These are phyloP conservation scores for Wiebesia pumilae DNA, from an alignment of 1,140 invertebrate genomes.

Conservation along the genomic window DNA sequence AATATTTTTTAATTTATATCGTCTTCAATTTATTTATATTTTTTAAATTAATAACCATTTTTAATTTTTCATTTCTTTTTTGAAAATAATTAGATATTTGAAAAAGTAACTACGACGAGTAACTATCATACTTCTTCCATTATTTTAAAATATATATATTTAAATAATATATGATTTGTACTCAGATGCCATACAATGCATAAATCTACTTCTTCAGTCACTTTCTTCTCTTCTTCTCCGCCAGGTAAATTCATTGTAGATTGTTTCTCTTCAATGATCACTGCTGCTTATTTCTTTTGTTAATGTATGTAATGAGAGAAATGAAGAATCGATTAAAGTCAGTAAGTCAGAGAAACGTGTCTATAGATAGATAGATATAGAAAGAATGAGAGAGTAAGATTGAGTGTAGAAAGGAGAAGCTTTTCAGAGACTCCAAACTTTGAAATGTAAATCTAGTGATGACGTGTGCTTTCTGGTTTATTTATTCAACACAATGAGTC, in stretches of 20 bases:
- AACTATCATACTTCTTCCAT: too few relatives aligned
- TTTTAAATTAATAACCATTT: too few relatives aligned
- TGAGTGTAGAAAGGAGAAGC: not conserved
- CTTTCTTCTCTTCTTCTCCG: not conserved
- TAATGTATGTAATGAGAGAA: not conserved
- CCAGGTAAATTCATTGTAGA: not conserved
- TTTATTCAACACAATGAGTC: slow-evolving; percentile 13
- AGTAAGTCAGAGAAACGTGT: not conserved
- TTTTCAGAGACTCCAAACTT: not conserved
- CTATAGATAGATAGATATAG: not conserved
- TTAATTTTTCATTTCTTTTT: too few relatives aligned
- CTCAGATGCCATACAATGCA: too few relatives aligned
- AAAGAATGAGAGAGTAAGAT: not conserved
- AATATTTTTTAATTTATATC: too few relatives aligned
- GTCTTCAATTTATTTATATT: too few relatives aligned
- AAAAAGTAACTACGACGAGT: too few relatives aligned
- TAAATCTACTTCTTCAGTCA: too few relatives aligned
- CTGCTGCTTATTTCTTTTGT: slow-evolving; percentile 9
- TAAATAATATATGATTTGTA: too few relatives aligned
- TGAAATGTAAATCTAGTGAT: slow-evolving; percentile 25
- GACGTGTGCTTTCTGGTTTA: not conserved
- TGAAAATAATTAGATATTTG: too few relatives aligned
- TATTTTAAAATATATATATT: too few relatives aligned
- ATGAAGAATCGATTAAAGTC: too few relatives aligned
- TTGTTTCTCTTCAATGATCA: not conserved